Conservation (phyloP, 2,113 vertebrate species). For the Sarotherodon lohbergeri region DNA sequence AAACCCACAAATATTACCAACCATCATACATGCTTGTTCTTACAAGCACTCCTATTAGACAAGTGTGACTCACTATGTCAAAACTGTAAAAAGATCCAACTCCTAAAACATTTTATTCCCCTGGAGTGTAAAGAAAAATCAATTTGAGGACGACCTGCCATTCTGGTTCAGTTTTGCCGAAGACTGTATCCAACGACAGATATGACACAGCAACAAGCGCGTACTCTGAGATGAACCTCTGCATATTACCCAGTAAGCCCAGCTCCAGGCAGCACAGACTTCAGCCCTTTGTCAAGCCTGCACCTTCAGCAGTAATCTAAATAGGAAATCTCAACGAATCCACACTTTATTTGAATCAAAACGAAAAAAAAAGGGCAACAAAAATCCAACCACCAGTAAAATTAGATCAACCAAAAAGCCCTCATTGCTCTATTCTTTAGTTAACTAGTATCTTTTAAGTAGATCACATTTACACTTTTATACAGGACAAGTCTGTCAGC, state of each 20-base stretch:
- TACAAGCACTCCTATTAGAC: not conserved
- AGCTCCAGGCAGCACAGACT: constrained; percentile 48
- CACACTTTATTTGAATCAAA: constrained; percentile 44
- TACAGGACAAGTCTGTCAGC: not conserved
- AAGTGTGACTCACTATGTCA: not conserved
- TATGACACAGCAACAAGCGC: not conserved
- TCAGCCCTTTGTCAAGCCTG: constrained; percentile 33
- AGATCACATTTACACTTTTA: constrained; percentile 10
- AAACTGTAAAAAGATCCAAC: constrained; percentile 2
- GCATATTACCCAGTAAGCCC: constrained; percentile 37
- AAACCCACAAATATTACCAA: not conserved
- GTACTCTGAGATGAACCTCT: not conserved
- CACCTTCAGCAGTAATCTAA: constrained; percentile 37
- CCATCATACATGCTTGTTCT: not conserved
- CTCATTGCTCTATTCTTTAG: constrained; percentile 14
- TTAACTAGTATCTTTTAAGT: constrained; percentile 15
- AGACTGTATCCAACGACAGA: not conserved
- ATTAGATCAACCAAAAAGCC: constrained; percentile 5
- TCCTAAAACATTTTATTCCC: not conserved
- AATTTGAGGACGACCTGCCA: not conserved
- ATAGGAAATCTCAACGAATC: constrained; percentile 43
- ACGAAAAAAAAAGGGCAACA: not conserved
- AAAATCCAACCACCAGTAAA: constrained; percentile 41
- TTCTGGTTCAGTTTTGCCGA: not conserved
- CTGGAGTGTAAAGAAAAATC: not conserved